Percentiles rank a stretch among this genome's conserved stretches.
These are phyloP conservation scores for Strigamia crassipes DNA, from an alignment of 2,888 invertebrate species.

Conservation along the genomic window DNA sequence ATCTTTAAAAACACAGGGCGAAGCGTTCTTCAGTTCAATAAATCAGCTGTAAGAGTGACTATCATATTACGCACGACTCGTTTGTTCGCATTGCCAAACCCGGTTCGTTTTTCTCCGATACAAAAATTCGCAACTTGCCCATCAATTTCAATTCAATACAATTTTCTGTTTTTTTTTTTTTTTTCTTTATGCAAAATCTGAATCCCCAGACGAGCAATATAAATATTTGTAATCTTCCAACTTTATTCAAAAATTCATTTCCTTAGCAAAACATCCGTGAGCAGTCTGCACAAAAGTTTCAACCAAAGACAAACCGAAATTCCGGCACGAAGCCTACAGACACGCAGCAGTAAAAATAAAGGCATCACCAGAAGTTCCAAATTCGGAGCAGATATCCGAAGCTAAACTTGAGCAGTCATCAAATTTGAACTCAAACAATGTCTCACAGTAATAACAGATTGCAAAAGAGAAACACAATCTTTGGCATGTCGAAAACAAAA, in stretches of 20 bases:
- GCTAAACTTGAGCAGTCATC: background rate
- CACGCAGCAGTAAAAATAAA: background rate
- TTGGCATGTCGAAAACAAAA: slow-evolving; percentile 26
- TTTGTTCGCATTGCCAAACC: too few species aligned
- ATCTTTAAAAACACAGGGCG: too few species aligned
- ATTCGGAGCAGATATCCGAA: background rate
- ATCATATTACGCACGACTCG: too few species aligned
- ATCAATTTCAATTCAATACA: too few species aligned
- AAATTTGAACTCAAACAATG: background rate
- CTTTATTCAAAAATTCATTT: background rate
- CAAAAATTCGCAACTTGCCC: too few species aligned
- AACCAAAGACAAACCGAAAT: background rate
- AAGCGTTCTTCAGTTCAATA: too few species aligned
- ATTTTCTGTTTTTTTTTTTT: too few species aligned
- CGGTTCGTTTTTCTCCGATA: too few species aligned
- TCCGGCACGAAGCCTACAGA: background rate
- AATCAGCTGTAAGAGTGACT: too few species aligned
- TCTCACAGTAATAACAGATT: background rate
- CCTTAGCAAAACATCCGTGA: background rate
- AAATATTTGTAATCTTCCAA: background rate
- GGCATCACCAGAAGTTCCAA: background rate
- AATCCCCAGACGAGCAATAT: background rate
- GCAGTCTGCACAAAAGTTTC: background rate
- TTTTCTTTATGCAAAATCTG: too few species aligned
- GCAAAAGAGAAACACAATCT: slow-evolving; percentile 14